Percentiles rank a stretch among this genome's conserved stretches.
phyloP scores from a whole-genome alignment of 2,888 invertebrate species.

The Hypsopygia costalis region DNA sequence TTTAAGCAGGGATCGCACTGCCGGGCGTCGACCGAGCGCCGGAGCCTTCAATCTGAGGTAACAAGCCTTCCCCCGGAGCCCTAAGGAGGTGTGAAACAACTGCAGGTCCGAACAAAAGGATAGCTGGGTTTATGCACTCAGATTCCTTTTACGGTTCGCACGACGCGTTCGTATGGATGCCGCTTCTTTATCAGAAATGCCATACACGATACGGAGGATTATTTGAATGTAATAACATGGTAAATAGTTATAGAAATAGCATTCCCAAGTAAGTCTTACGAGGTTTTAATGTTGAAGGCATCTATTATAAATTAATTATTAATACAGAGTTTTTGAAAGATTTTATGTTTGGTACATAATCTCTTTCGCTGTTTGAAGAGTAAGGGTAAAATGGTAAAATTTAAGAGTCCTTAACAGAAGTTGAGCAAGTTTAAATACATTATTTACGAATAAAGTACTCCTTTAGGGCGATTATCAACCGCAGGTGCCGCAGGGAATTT shows the following conservation, averaged over 20 bases:
- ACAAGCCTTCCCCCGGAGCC: conserved; percentile 54
- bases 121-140: conserved; percentile 33
- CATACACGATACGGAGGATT: conserved; percentile 3
- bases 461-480: no score
- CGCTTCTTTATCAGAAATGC: conserved; percentile 10
- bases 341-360: no score
- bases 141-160: conserved; percentile 30
- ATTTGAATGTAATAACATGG: conserved; percentile 7
- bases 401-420: no score
- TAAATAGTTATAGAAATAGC: conserved; percentile 1
- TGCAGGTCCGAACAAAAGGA: conserved; percentile 57
- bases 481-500: no score
- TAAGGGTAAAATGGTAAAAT: no score
- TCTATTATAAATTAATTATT: no score
- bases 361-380: no score
- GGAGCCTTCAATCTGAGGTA: conserved; percentile 70
- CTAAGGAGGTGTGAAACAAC: conserved; percentile 73
- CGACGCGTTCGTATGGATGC: conserved; percentile 11
- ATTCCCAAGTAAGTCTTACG: no score
- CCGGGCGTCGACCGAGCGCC: conserved; percentile 63
- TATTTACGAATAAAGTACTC: no score
- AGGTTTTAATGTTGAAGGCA: no score
- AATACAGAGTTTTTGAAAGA: no score
- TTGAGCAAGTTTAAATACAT: no score
- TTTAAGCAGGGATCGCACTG: conserved; percentile 43